phyloP scores from a whole-genome alignment of 2,113 vertebrate genomes.

The Crotalus viridis region DNA sequence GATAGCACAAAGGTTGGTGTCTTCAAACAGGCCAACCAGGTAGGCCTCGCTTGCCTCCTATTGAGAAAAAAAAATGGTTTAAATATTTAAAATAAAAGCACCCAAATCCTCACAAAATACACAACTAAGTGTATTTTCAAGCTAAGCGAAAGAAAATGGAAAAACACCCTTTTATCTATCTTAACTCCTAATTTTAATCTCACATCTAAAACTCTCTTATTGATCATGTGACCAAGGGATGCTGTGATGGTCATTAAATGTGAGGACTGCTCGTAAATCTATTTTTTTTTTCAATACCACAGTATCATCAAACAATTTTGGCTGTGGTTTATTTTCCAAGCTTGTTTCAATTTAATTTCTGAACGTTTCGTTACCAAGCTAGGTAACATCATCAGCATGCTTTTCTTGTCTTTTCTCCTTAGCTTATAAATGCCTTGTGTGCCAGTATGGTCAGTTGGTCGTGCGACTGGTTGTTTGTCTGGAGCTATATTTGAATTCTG shows the following conservation, averaged over 20 bases:
- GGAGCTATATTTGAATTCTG: no score
- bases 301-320: background rate
- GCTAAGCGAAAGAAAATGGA: no score
- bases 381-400: no score
- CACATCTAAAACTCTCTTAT: background rate
- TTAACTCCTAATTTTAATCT: background rate
- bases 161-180: background rate
- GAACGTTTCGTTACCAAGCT: no score
- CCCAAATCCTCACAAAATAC: background rate
- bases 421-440: no score
- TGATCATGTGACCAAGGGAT: background rate
- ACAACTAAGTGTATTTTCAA: background rate
- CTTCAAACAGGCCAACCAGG: constrained; percentile 86
- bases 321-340: no score
- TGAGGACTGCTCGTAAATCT: background rate
- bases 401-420: no score
- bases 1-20: constrained; percentile 86
- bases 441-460: no score
- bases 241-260: background rate
- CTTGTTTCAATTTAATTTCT: no score
- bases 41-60: constrained; percentile 87
- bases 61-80: constrained; percentile 31
- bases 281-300: background rate
- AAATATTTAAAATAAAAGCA: constrained; percentile 10
- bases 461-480: no score